These are phyloP conservation scores for Nothobranchius furzeri DNA, from an alignment of 2,113 vertebrate genomes.

Conservation along the genomic window DNA sequence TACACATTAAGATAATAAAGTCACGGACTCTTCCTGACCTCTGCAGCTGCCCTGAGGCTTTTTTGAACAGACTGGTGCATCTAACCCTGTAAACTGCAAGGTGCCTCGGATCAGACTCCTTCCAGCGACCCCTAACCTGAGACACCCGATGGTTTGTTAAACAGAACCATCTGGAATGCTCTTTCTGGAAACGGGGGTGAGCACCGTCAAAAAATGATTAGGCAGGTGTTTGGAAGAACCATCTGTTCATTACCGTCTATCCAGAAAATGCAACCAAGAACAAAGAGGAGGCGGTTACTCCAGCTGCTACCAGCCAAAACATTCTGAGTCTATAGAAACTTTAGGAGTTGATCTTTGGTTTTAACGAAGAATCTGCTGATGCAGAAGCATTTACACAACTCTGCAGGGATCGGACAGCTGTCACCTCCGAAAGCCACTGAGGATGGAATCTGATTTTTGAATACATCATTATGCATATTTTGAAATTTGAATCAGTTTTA, in stretches of 20 bases:
- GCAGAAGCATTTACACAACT: not conserved
- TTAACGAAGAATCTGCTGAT: not conserved
- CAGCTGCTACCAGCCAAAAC: not conserved
- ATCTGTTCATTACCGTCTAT: not conserved
- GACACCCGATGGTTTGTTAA: conserved; percentile 6
- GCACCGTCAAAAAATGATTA: not conserved
- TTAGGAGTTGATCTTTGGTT: not conserved
- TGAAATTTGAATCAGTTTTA: too few species aligned
- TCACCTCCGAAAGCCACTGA: too few species aligned
- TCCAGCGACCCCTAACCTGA: not conserved
- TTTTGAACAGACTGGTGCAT: not conserved
- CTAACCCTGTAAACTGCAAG: not conserved
- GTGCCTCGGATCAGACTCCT: not conserved
- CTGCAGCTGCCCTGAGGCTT: conserved; percentile 1
- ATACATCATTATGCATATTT: too few species aligned
- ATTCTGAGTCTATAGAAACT: not conserved
- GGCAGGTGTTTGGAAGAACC: conserved; percentile 4
- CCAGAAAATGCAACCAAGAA: not conserved
- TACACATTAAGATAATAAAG: not conserved
- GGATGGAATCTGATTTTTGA: too few species aligned
- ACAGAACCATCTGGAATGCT: not conserved
- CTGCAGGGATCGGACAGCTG: too few species aligned
- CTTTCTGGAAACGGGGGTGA: not conserved
- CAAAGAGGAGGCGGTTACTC: not conserved
- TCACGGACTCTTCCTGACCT: not conserved